Base-by-base conservation (phyloP, 1,140 invertebrate species). In the Holcopasites calliopsidis region DNA sequence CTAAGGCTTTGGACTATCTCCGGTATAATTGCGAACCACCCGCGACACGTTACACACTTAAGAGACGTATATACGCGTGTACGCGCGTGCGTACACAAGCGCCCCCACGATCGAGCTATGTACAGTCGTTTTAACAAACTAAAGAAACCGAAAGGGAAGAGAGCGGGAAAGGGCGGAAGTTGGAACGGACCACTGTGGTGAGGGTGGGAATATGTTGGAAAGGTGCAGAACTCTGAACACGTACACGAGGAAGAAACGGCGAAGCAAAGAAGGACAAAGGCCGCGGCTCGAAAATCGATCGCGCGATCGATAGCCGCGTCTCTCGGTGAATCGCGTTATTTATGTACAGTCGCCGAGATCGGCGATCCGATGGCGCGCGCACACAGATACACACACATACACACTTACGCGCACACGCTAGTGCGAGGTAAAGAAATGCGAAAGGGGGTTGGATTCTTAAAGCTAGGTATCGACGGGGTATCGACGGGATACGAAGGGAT, bases 1-100 rank as follows among this genome's bases (percentile, higher is more conserved):
- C 49, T 93, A 86, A 40, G 90, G 88, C 78, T 96, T 95, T 89
- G 80, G 77, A 80, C 68, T 97, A 95, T 6, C 33, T 66, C 94
- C 95, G 2, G 91, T 82, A 21, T 92, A 85, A 2, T 66, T 76
- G 58, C 52, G 74, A 77, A 62, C 49, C 38, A 95, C 96, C 88
- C 97, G 96, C 1, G 96, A 96, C 23, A 97, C 88, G 83, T 97
- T 97, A 18, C n/a, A n/a, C n/a, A n/a, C n/a, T n/a, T n/a, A n/a
- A n/a, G n/a, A n/a, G n/a, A n/a, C n/a, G n/a, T n/a, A n/a, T n/a
- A 16, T 11, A 52, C 13, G 44, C 6, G 21, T 38, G 35, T 8
- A 3, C 49, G 26, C 26, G 31, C 33, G 31, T n/a, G 26, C 52
- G 38, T n/a, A n/a, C 31, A 16, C 55, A 23, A n/a, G n/a, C 40